Base-by-base conservation (phyloP, 2,797 vertebrate genomes). In the Gobionotothen gibberifrons region DNA sequence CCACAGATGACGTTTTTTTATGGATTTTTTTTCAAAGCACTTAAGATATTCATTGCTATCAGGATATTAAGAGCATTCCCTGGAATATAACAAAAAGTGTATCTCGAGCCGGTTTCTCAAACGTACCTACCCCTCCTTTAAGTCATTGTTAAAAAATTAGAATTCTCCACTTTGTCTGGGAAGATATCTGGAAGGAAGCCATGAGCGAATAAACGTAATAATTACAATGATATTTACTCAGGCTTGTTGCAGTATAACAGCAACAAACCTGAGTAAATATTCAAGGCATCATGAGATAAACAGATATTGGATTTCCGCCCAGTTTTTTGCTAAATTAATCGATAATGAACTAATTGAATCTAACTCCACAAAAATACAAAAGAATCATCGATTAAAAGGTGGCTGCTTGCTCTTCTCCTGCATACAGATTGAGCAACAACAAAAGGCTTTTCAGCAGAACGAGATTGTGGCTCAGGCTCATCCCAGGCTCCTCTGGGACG, bases 401-500 rank as follows among this genome's bases (percentile, higher is more conserved):
- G 47, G 29, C 46, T 42, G 36, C 71, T 62, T 40, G 58, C 61
- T 69, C 70, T 64, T 47, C 29, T 67, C 21, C 66, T 79, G 83
- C 87, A 81, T 80, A 81, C 78, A 81, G 81, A 93, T 84, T 76
- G 85, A 89, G 78, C 39, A 70, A 81, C 84, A 88, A 90, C 87
- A 90, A 92, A 92, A 84, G 80, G 74, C 79, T 85, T 77, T 85
- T 88, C 82, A 85, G 82, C 82, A 86, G 80, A 82, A 78, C 73
- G 54, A 78, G 76, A 88, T 76, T 83, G 88, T 82, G 84, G 83
- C 81, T 84, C 65, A 47, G 69, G 66, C 83, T 86, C 76, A 74
- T 81, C 78, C 60, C 55, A 14, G 67, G 71, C 72, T 81, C 91
- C 82, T 57, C 19, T 29, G 91, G 91, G 90, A 91, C n/a, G 59